phyloP scores from a whole-genome alignment of 2,888 invertebrate genomes.

The Hartigia nigra region DNA sequence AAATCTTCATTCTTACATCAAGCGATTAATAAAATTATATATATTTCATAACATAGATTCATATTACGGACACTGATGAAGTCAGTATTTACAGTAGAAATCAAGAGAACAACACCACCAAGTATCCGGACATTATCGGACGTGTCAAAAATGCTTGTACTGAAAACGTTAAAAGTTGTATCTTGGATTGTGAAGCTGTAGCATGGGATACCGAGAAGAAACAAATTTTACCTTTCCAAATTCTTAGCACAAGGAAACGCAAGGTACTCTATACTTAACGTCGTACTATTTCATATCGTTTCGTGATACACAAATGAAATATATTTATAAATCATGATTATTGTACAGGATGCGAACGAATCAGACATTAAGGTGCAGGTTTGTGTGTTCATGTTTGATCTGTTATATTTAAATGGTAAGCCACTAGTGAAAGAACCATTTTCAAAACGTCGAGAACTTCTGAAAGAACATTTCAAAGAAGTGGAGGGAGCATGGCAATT shows the following conservation, averaged over 20 bases:
- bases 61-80: constrained; percentile 74
- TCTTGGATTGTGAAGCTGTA: constrained; percentile 96
- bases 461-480: constrained; percentile 78
- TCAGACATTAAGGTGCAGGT: constrained; percentile 87
- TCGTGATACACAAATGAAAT: not conserved
- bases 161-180: constrained; percentile 78
- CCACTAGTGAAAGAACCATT: constrained; percentile 86
- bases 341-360: constrained; percentile 76
- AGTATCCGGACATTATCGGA: constrained; percentile 94
- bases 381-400: constrained; percentile 96
- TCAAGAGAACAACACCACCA: constrained; percentile 93
- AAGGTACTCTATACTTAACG: constrained; percentile 71
- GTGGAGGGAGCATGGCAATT: constrained; percentile 87
- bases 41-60: constrained; percentile 71
- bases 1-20: not conserved
- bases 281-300: not conserved
- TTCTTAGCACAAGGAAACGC: constrained; percentile 93
- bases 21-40: not conserved
- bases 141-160: constrained; percentile 73
- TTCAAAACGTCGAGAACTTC: constrained; percentile 76
- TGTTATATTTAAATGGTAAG: constrained; percentile 90
- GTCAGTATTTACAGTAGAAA: constrained; percentile 93
- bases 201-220: constrained; percentile 92
- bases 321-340: not conserved
- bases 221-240: constrained; percentile 95